A percentile compares a stretch with the other conserved stretches of the same genome.
These are phyloP conservation scores for Noctua janthe DNA, from an alignment of 2,888 invertebrate species.

Conservation along the genomic window DNA sequence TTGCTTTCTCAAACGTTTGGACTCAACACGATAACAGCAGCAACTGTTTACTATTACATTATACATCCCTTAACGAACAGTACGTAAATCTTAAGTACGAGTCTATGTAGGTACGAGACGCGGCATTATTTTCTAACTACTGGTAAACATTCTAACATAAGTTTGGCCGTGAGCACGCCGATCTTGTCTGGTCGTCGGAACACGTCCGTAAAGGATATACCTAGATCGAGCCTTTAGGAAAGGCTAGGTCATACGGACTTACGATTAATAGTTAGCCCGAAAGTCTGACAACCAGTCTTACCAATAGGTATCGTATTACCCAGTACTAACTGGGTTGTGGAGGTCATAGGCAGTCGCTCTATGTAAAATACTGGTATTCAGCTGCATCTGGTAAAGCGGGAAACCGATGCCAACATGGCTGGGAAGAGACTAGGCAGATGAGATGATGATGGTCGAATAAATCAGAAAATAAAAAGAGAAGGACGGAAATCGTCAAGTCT, in stretches of 20 bases:
- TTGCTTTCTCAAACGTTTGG: slow-evolving; percentile 7
- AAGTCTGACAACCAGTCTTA: no score
- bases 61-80: slow-evolving; percentile 41
- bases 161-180: slow-evolving; percentile 21
- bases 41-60: slow-evolving; percentile 36
- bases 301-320: neutral
- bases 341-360: neutral
- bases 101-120: slow-evolving; percentile 51
- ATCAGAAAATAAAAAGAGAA: neutral
- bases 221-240: neutral
- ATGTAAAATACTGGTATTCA: neutral
- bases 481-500: neutral
- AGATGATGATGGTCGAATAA: neutral
- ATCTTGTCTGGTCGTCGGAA: slow-evolving; percentile 29
- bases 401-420: neutral
- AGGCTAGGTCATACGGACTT: no score
- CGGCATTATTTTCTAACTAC: slow-evolving; percentile 56
- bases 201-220: neutral
- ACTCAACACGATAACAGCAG: slow-evolving; percentile 47
- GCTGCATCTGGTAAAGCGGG: neutral
- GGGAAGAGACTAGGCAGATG: neutral
- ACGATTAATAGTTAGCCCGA: no score
- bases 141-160: slow-evolving; percentile 47
- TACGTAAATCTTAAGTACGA: slow-evolving; percentile 59
- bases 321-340: neutral